A percentile compares a stretch with the other conserved stretches of the same genome.
These are phyloP conservation scores for Mystacornis crossleyi DNA, from an alignment of 2,113 vertebrate genomes.

Conservation along the genomic window DNA sequence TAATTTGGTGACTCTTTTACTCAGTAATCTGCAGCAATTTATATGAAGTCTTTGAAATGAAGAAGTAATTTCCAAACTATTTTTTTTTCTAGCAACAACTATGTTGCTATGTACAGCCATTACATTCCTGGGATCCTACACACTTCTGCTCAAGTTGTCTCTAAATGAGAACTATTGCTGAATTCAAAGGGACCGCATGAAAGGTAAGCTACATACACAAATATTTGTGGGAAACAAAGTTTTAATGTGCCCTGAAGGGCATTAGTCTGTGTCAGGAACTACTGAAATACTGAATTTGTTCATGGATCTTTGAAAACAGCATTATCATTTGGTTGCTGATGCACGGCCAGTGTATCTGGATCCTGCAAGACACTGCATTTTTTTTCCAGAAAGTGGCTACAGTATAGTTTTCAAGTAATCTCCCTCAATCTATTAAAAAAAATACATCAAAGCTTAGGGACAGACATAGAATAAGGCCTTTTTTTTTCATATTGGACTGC, in stretches of 20 bases:
- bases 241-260: neutral
- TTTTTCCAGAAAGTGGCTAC: neutral
- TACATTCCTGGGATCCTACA: neutral
- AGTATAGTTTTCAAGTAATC: neutral
- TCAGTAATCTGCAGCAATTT: neutral
- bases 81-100: neutral
- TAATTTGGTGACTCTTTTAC: neutral
- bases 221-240: neutral
- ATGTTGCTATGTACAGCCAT: neutral
- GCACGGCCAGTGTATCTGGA: neutral
- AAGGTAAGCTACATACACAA: neutral
- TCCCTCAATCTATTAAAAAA: neutral
- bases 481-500: neutral
- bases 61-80: neutral
- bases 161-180: neutral
- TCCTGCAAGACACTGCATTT: neutral
- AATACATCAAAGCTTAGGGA: neutral
- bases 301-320: neutral
- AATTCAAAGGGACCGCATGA: neutral
- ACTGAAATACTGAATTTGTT: neutral
- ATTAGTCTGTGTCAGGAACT: neutral
- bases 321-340: neutral
- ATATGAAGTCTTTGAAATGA: neutral
- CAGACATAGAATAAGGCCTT: neutral
- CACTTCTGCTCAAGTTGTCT: neutral